Evolutionary conservation across 2,113 vertebrate genomes (phyloP).

Genomic region (Hippoglossus stenolepis): DNA sequence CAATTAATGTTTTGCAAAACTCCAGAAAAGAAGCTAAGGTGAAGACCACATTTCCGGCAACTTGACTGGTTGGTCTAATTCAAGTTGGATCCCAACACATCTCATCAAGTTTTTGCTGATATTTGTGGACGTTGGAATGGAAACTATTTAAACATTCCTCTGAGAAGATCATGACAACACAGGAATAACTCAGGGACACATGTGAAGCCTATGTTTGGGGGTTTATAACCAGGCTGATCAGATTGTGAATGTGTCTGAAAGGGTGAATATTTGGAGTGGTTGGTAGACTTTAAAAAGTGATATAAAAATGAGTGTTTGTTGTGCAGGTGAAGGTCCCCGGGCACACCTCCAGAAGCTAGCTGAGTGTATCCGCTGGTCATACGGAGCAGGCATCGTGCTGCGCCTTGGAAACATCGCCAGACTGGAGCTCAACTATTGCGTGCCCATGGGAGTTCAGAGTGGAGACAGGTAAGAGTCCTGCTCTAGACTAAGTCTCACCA

Average conservation of each 20-base stretch:
- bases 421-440: slow-evolving; percentile 97
- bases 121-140: no score
- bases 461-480: slow-evolving; percentile 88
- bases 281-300: no score
- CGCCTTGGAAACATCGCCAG: slow-evolving; percentile 94
- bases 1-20: no score
- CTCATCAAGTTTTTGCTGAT: background rate
- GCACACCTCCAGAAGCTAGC: slow-evolving; percentile 91
- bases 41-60: no score
- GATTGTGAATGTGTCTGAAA: background rate
- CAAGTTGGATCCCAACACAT: no score
- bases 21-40: no score
- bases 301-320: background rate
- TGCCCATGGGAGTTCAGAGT: slow-evolving; percentile 95
- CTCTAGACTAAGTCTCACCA: background rate
- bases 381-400: slow-evolving; percentile 91
- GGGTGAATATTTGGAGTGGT: background rate
- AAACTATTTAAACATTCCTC: no score
- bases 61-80: no score
- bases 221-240: no score
- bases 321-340: slow-evolving; percentile 89
- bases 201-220: no score
- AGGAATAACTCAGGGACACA: no score
- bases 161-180: no score
- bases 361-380: slow-evolving; percentile 95